These are phyloP conservation scores for Perizoma affinitatum DNA, from an alignment of 2,888 invertebrate genomes.

Conservation along the genomic window DNA sequence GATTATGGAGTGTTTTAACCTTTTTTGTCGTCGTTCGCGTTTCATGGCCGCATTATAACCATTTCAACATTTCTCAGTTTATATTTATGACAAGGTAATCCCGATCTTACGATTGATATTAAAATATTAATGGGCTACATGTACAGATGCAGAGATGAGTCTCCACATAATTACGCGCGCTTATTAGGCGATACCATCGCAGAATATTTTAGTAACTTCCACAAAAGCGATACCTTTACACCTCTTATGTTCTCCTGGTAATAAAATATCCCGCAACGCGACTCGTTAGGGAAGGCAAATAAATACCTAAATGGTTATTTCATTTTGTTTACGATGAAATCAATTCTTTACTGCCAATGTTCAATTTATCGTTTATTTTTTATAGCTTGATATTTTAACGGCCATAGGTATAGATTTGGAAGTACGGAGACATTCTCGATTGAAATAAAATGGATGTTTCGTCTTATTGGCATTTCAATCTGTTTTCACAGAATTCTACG, in stretches of 20 bases:
- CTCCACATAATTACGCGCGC: slow-evolving; percentile 55
- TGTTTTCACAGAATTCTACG: slow-evolving; percentile 7
- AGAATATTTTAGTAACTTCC: slow-evolving; percentile 54
- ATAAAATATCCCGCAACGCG: slow-evolving; percentile 47
- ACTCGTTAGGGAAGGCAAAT: slow-evolving; percentile 51
- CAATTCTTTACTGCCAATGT: slow-evolving; percentile 48
- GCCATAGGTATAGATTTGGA: slow-evolving; percentile 17
- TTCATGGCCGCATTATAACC: slow-evolving; percentile 48
- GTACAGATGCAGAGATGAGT: slow-evolving; percentile 23
- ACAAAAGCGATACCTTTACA: slow-evolving; percentile 48
- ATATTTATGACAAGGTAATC: slow-evolving; percentile 43
- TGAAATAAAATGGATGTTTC: slow-evolving; percentile 16
- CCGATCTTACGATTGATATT: slow-evolving; percentile 29
- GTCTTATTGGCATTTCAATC: slow-evolving; percentile 22
- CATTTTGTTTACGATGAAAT: slow-evolving; percentile 53
- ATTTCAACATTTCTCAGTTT: slow-evolving; percentile 47
- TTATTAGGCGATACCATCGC: slow-evolving; percentile 66
- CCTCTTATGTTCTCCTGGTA: slow-evolving; percentile 54
- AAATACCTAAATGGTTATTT: slow-evolving; percentile 50
- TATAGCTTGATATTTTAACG: slow-evolving; percentile 42
- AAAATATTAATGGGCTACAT: slow-evolving; percentile 34
- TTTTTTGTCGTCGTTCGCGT: slow-evolving; percentile 51
- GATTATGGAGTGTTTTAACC: slow-evolving; percentile 45
- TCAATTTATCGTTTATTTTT: slow-evolving; percentile 51
- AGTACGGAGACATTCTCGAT: slow-evolving; percentile 20